phyloP scores from a whole-genome alignment of 2,888 invertebrate species.

The Cephus spinipes region DNA sequence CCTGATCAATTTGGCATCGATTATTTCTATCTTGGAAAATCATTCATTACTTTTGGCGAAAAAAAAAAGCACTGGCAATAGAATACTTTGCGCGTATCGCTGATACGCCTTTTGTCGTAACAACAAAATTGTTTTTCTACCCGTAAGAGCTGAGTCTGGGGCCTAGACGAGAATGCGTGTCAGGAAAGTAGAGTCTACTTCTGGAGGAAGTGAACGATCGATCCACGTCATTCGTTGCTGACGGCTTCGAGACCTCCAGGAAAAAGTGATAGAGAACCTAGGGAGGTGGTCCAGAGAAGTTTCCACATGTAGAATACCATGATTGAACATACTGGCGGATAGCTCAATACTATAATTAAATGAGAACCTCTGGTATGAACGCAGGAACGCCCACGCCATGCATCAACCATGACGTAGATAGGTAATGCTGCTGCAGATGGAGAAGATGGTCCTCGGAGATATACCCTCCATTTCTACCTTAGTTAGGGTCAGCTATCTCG shows the following conservation, averaged over 20 bases:
- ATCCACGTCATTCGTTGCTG: background rate
- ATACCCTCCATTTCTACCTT: slow-evolving; percentile 56
- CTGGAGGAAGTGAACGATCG: background rate
- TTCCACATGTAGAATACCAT: background rate
- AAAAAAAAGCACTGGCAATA: too few relatives aligned
- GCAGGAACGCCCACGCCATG: slow-evolving; percentile 66
- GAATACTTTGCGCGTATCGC: too few relatives aligned
- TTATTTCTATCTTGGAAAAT: too few relatives aligned
- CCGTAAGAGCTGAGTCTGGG: background rate
- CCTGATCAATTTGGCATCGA: too few relatives aligned
- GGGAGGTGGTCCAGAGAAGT: background rate
- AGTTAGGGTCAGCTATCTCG: slow-evolving; percentile 66
- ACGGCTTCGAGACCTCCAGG: background rate
- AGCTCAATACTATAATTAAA: slow-evolving; percentile 55
- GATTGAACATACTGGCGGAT: background rate
- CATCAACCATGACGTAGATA: slow-evolving; percentile 65
- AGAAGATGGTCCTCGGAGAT: slow-evolving; percentile 64
- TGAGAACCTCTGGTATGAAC: slow-evolving; percentile 64
- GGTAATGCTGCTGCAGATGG: slow-evolving; percentile 63
- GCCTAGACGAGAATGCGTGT: background rate
- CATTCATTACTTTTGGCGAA: too few relatives aligned
- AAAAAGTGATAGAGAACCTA: background rate
- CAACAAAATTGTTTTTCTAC: too few relatives aligned
- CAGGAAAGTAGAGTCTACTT: background rate
- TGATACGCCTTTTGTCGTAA: too few relatives aligned